Base-by-base conservation (phyloP, 2,113 vertebrate species). In the Cisticola juncidis region DNA sequence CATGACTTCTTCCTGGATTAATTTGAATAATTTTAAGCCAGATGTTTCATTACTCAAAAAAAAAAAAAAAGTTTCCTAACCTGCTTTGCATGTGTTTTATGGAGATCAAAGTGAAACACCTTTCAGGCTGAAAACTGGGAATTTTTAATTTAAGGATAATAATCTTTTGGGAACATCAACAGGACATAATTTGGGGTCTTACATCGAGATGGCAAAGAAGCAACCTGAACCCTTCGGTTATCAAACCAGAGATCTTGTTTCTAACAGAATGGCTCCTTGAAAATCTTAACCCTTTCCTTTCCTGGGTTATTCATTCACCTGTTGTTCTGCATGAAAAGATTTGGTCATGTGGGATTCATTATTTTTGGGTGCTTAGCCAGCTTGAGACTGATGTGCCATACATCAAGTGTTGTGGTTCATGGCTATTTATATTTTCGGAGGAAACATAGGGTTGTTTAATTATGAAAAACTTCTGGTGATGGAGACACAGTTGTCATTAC, bases 381-480 rank as follows among this genome's bases (percentile, higher is more conserved):
- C 51, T 36, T 0, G 0, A 65, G 58, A 26, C 26, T 14, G 8
- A 4, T 13, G 2, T 1, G 23, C 35, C n/a, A 1, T 15, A 9
- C n/a, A 14, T 51, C 11, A 24, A 1, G 9, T 40, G 36, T 11
- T 31, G 53, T 28, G 20, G 6, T 38, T 77, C 25, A 2, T 17
- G 50, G 33, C 10, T 61, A 7, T 40, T 62, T 13, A 0, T 24
- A 1, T 69, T 87, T 87, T 35, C 57, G n/a, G 45, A 42, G 71
- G 80, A 76, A 76, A 29, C 54, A 79, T 8, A 36, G 23, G 9
- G 38, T 24, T 80, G 54, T 81, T 83, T 12, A 33, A 33, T 53
- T 53, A 9, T 11, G 28, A 38, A 38, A 81, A 61, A 9, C 35
- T 15, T 31, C 2, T 0, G 0, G 47, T 42, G 65, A 6, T 78